A percentile compares a stretch with the other conserved stretches of the same genome.
Evolutionary conservation across 2,888 invertebrate species (phyloP).

Genomic region (Trachelus stipa): DNA sequence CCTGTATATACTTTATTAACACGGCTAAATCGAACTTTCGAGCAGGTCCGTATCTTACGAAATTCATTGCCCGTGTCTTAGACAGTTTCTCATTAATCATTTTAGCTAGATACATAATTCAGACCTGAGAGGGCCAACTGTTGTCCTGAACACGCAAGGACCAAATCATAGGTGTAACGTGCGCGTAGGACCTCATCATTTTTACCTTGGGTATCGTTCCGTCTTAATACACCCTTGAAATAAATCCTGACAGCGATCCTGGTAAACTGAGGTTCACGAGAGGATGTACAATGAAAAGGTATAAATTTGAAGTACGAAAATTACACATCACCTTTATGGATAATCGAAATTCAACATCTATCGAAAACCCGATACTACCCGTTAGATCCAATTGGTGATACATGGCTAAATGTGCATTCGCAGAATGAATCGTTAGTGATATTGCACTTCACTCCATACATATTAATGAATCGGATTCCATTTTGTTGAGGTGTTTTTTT

Average conservation of each 20-base stretch:
- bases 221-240: neutral
- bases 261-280: neutral
- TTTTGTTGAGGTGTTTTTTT: neutral
- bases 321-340: neutral
- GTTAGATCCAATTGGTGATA: neutral
- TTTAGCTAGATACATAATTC: neutral
- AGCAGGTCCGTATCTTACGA: neutral
- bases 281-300: neutral
- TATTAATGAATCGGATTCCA: neutral
- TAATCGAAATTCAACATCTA: neutral
- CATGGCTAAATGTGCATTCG: neutral
- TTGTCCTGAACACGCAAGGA: neutral
- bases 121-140: neutral
- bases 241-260: neutral
- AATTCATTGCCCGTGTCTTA: neutral
- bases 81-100: neutral
- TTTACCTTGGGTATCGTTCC: neutral
- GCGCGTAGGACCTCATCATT: neutral
- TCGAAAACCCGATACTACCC: neutral
- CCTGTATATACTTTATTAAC: neutral
- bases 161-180: neutral
- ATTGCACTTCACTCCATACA: neutral
- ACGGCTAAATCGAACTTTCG: neutral
- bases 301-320: neutral
- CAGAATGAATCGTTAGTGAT: neutral